Base-by-base conservation (phyloP, 2,888 invertebrate species). In the Dinocampus coccinellae region DNA sequence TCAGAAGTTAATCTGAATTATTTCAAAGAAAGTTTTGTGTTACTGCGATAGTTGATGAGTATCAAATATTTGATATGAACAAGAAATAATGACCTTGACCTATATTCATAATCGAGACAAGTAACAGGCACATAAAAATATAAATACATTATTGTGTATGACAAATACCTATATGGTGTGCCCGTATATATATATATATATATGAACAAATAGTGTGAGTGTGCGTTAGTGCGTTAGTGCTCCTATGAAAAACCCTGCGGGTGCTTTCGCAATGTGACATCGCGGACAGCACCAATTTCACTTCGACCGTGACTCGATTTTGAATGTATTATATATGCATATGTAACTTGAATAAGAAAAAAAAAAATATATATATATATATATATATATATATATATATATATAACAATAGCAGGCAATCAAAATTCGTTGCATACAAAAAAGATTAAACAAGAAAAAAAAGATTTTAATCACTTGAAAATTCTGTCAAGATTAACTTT, bases 271-370 rank as follows among this genome's bases (percentile, higher is more conserved):
- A 73, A 70, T 52, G 60, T 67, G 24, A 53, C 53, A 62, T 69
- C 73, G 75, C 72, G 52, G 74, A 70, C 80, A 83, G 80, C 82
- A 81, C 78, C 80, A 85, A 85, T 85, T 85, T 85, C 84, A 84
- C 85, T 82, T 81, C 80, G 81, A 81, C 84, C 85, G 84, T 84
- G 84, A 82, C 84, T 83, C 80, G 80, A 77, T 81, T 81, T 77
- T 73, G 77, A 81, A 83, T 62, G 65, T 42, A 66, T 42, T 36
- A 29, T 33, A 1, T 20, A 58, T 53, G 4, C 24, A 26, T 36
- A 66, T 20, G 16, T 55, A 34, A n/a, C n/a, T n/a, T n/a, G n/a
- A n/a, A n/a, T n/a, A n/a, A n/a, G n/a, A n/a, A n/a, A n/a, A n/a
- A n/a, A n/a, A n/a, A n/a, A n/a, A n/a, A n/a, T n/a, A n/a, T n/a